Evolutionary conservation across 1,140 invertebrate species (phyloP), one percentile per base, ranked within the genome.

Genomic region (Drosophila sp.): DNA sequence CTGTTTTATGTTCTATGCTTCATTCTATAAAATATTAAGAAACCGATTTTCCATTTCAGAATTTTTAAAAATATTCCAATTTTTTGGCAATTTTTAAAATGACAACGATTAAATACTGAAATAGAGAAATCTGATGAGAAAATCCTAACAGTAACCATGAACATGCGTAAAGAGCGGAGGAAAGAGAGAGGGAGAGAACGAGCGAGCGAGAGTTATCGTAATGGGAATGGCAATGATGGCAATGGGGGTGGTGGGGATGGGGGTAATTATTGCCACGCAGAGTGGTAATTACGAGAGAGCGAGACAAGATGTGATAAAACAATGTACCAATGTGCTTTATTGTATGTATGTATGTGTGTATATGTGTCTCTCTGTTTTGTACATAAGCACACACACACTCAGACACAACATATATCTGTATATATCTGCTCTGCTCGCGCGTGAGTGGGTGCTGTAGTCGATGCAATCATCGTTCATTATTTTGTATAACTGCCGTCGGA

Each of bases 231-330:
- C 54, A 56, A 32, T 56, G 54, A 56, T 41, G 40, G n/a, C 25
- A 29, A 33, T 58, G 56, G 32, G 56, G 41, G 57, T 66, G 69
- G 69, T 50, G 44, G 44, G 44, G 44, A 50, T 50, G 69, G 66
- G 67, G 82, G 82, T 86, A 86, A 86, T 86, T 86, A 86, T 86
- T 86, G 70, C 66, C 69, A 79, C 79, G 79, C 82, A 70, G 81
- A 86, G 82, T 86, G 83, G 82, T 86, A 86, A 86, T 86, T 87
- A 86, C 69, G 83, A 66, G 56, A 56, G 67, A 87, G 60, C 67
- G 79, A 83, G 83, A 87, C 70, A 56, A 70, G 67, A 74, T 79
- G 40, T 64, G 57, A 79, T 80, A 81, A 87, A 87, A 87, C 83
- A 89, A 83, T 83, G 79, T 79, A 74, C 72, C 76, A 79, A 76